A percentile compares a stretch with the other conserved stretches of the same genome.
Conservation (phyloP, 1,140 invertebrate species). For the Drosophila tani region DNA sequence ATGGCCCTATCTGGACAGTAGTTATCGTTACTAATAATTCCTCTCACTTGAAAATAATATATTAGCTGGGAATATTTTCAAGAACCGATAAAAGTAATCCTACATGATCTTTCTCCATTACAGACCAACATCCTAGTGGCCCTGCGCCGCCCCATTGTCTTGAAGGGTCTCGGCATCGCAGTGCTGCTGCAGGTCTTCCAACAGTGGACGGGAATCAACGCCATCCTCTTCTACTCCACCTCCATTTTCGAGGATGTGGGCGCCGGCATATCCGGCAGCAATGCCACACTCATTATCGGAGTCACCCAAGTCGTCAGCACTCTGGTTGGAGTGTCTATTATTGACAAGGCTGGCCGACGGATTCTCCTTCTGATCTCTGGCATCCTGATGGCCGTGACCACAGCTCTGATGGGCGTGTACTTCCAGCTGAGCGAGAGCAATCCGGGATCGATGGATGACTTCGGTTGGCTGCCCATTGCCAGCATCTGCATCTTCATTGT, state of each 20-base stretch:
- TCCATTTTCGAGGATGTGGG: conserved; percentile 69
- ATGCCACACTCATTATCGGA: conserved; percentile 90
- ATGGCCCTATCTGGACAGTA: not conserved
- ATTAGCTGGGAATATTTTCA: not conserved
- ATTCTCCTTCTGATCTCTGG: conserved; percentile 89
- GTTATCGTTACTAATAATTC: not conserved
- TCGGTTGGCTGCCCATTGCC: conserved; percentile 90
- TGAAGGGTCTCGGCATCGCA: conserved; percentile 65
- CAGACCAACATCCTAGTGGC: conserved; percentile 28
- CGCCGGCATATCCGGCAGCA: conserved; percentile 85
- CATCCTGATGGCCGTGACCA: conserved; percentile 87
- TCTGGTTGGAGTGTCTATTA: conserved; percentile 87
- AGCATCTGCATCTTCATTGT: conserved; percentile 91
- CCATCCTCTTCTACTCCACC: conserved; percentile 73
- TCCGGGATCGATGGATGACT: conserved; percentile 39
- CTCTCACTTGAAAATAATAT: too few relatives aligned
- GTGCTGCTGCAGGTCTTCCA: conserved; percentile 66
- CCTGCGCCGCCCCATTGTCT: conserved; percentile 52
- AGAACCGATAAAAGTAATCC: too few relatives aligned
- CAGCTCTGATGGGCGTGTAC: conserved; percentile 88
- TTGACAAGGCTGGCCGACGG: conserved; percentile 89
- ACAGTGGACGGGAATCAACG: conserved; percentile 77
- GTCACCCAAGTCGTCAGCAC: conserved; percentile 90
- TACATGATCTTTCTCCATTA: not conserved
- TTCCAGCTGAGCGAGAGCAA: conserved; percentile 86